Evolutionary conservation across 2,797 vertebrate species (phyloP).

Genomic region (Falco columbarius): DNA sequence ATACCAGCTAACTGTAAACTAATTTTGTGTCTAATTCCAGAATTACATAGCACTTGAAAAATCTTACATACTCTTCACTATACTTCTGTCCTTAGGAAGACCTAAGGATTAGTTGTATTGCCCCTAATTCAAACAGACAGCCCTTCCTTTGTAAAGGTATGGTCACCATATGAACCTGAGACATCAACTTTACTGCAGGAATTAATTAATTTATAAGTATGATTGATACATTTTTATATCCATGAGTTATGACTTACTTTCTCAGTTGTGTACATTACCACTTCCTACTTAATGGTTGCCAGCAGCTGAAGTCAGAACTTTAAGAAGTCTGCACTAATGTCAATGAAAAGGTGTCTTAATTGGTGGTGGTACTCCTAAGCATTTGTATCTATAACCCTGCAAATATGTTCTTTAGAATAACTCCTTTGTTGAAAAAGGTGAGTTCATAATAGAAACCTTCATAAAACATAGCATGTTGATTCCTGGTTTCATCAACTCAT

Average conservation of each 20-base stretch:
- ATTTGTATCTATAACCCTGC: neutral
- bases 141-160: neutral
- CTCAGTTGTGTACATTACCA: neutral
- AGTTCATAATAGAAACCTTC: neutral
- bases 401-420: neutral
- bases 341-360: neutral
- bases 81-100: neutral
- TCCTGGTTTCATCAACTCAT: neutral
- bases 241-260: neutral
- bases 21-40: neutral
- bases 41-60: neutral
- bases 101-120: neutral
- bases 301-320: neutral
- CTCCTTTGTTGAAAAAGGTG: neutral
- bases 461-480: neutral
- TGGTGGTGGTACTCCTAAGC: fast-evolving
- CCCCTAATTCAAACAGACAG: neutral
- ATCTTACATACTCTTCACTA: neutral
- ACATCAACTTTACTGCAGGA: neutral
- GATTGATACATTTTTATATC: neutral
- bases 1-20: neutral
- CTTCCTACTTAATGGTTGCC: neutral
- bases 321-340: neutral
- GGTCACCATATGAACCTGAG: neutral
- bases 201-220: neutral